Base-by-base conservation (phyloP, 2,888 invertebrate species). In the Timandra comae region DNA sequence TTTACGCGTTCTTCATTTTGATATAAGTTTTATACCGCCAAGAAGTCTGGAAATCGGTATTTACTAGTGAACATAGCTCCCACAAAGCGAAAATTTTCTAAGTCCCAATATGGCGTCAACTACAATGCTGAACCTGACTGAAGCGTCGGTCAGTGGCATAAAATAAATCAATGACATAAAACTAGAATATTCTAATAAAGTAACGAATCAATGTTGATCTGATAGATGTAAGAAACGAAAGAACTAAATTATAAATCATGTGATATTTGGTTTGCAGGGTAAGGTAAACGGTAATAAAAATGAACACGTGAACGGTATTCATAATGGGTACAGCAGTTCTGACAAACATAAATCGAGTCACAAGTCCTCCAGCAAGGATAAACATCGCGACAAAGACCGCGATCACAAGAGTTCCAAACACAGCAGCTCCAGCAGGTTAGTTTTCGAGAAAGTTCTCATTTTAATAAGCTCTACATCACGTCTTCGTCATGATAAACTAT, bases 101-200 rank as follows among this genome's bases (percentile, higher is more conserved):
- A 93, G 92, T 93, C 92, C 91, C 91, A 93, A 93, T 91, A 93
- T 93, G 93, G 93, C 93, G 93, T 91, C 92, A 11, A 88, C 88
- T 88, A 87, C 87, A 91, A 89, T 90, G 88, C 89, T 88, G 63
- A 57, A 58, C 16, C 50, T 54, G 50, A 56, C 50, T 60, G 77
- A 85, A 77, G 84, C 80, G 78, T 84, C 75, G 63, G 59, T 67
- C 51, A 42, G 43, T 46, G 37, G 27, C 36, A 25, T 32, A 30
- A 33, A 29, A 50, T 40, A 49, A 21, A 40, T 40, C 36, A 32
- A 41, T 43, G 28, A 27, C 12, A 36, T 16, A 16, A 16, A 16
- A 11, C 27, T 22, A 16, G 31, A 27, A 26, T 12, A 3, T 16
- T 16, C 6, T 16, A 16, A 5, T 1, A 16, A 16, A 16, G 3